A percentile compares a stretch with the other conserved stretches of the same genome.
These are phyloP conservation scores for Drosophila barbarae DNA, from an alignment of 2,888 invertebrate species.

Conservation along the genomic window DNA sequence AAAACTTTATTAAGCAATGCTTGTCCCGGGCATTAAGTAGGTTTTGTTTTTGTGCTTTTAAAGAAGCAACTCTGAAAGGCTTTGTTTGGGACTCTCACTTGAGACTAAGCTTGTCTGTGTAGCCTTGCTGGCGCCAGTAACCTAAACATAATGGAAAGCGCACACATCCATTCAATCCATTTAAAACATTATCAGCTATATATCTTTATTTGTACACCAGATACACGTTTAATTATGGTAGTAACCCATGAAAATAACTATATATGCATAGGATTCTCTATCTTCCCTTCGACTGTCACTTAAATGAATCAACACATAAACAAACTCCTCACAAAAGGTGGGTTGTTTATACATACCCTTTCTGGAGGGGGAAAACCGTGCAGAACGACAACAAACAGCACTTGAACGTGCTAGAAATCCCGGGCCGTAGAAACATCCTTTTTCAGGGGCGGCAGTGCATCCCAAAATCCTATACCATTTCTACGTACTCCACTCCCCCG, in stretches of 20 bases:
- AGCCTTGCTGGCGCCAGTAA: not conserved
- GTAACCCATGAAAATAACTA: conserved; percentile 3
- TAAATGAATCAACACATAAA: conserved; percentile 14
- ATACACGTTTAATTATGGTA: conserved; percentile 7
- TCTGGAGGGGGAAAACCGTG: conserved; percentile 21
- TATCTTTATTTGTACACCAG: not conserved
- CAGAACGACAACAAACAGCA: conserved; percentile 38
- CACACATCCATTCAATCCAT: not conserved
- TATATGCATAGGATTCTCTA: conserved; percentile 8
- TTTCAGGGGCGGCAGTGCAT: conserved; percentile 22
- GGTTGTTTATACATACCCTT: conserved; percentile 23
- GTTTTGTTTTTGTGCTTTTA: not conserved
- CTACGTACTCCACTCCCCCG: conserved; percentile 9
- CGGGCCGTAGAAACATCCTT: conserved; percentile 15
- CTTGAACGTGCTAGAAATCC: conserved; percentile 51
- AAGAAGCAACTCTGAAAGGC: not conserved
- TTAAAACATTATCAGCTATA: not conserved
- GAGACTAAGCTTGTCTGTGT: not conserved
- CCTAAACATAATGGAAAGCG: not conserved
- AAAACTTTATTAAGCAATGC: not conserved
- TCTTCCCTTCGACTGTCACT: conserved; percentile 7
- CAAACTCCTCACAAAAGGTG: conserved; percentile 15
- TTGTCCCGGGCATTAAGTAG: not conserved
- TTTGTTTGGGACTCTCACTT: not conserved
- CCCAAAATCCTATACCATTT: conserved; percentile 16